These are phyloP conservation scores for Stylophora pistillata DNA, from an alignment of 64 coral and sea anemone species.

Conservation along the genomic window DNA sequence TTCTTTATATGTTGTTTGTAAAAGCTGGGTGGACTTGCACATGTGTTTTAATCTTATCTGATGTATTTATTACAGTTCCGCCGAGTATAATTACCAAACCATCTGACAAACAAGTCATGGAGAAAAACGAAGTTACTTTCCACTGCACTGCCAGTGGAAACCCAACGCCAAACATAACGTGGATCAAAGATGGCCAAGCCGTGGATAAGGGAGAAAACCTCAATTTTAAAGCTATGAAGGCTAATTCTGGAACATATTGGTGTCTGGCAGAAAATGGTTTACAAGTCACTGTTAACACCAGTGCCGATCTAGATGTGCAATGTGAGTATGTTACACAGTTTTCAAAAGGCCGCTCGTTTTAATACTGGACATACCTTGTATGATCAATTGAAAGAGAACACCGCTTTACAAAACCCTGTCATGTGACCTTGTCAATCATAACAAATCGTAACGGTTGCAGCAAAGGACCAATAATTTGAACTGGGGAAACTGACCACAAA, in stretches of 20 bases:
- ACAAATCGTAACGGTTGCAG: no score
- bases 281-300: neutral
- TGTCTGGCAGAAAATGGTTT: neutral
- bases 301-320: neutral
- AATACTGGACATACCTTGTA: no score
- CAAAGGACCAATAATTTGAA: no score
- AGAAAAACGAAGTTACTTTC: neutral
- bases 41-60: no score
- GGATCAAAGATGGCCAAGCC: conserved; percentile 14
- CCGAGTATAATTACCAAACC: neutral
- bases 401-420: no score
- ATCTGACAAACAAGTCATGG: neutral
- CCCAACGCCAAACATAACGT: conserved; percentile 15
- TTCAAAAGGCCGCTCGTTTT: no score
- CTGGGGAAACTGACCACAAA: no score
- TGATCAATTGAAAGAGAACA: no score
- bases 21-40: no score
- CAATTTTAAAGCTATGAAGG: neutral
- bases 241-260: neutral
- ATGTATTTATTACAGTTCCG: no score
- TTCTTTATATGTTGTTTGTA: no score
- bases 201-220: neutral
- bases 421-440: no score
- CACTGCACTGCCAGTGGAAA: conserved; percentile 29
- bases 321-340: conserved; percentile 24